A percentile compares a stretch with the other conserved stretches of the same genome.
phyloP scores from a whole-genome alignment of 2,113 vertebrate species.

The Oryctolagus cuniculus region DNA sequence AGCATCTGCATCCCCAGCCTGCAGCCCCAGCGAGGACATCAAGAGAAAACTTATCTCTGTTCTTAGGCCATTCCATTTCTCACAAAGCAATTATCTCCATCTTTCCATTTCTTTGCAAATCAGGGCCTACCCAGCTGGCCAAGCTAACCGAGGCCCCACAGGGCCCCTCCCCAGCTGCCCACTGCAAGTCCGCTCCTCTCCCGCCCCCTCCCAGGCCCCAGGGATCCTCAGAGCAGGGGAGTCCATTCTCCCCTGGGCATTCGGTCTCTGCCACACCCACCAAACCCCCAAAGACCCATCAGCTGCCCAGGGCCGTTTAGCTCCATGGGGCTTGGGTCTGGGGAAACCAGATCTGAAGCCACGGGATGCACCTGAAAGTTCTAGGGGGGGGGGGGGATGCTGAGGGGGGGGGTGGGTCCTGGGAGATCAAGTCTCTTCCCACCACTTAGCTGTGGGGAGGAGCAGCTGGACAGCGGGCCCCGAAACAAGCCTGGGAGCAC shows the following conservation, averaged over 20 bases:
- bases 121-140: background rate
- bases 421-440: background rate
- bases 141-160: background rate
- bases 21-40: background rate
- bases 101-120: slow-evolving; percentile 80
- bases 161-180: background rate
- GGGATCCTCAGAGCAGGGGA: background rate
- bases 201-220: background rate
- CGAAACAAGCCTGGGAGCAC: background rate
- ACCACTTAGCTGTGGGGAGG: background rate
- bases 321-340: background rate
- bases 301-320: background rate
- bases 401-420: background rate
- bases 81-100: slow-evolving; percentile 68
- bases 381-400: fast-evolving
- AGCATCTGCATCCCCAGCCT: background rate
- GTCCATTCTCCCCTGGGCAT: background rate
- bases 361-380: background rate
- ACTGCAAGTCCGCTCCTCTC: background rate
- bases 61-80: slow-evolving; percentile 58
- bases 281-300: background rate
- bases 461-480: background rate
- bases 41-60: slow-evolving; percentile 63
- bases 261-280: background rate
- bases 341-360: background rate